These are phyloP conservation scores for Zootermopsis nevadensis DNA, from an alignment of 2,888 invertebrate genomes.

Conservation along the genomic window DNA sequence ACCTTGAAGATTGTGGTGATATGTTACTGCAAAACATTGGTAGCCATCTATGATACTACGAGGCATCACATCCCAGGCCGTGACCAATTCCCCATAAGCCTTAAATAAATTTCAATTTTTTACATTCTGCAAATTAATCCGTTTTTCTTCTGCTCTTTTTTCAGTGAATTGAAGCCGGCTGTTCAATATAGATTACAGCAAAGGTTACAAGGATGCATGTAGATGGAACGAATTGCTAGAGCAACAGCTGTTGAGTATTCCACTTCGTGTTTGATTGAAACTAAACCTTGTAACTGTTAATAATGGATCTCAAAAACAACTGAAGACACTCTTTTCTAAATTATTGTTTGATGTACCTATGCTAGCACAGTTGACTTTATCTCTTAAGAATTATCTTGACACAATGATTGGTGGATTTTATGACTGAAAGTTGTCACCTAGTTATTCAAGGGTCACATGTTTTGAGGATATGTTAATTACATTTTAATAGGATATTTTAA, in stretches of 20 bases:
- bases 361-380: conserved; percentile 33
- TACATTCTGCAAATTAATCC: no score
- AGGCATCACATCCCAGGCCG: no score
- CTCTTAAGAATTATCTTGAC: conserved; percentile 18
- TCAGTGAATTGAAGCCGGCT: conserved; percentile 37
- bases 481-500: no score
- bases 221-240: not conserved
- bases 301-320: conserved; percentile 43
- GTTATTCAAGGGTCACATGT: not conserved
- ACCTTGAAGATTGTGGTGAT: no score
- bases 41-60: no score
- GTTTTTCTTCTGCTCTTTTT: not conserved
- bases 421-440: conserved; percentile 24
- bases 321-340: conserved; percentile 41
- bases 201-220: not conserved
- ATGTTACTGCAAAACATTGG: no score
- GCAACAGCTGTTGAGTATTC: conserved; percentile 14
- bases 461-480: not conserved
- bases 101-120: no score
- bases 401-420: conserved; percentile 28
- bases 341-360: conserved; percentile 44
- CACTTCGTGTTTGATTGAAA: conserved; percentile 11
- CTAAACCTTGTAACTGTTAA: conserved; percentile 22
- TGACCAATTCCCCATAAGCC: no score
- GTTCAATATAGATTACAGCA: not conserved